Base-by-base conservation (phyloP, 2,888 invertebrate genomes). In the Cataglyphis livida region DNA sequence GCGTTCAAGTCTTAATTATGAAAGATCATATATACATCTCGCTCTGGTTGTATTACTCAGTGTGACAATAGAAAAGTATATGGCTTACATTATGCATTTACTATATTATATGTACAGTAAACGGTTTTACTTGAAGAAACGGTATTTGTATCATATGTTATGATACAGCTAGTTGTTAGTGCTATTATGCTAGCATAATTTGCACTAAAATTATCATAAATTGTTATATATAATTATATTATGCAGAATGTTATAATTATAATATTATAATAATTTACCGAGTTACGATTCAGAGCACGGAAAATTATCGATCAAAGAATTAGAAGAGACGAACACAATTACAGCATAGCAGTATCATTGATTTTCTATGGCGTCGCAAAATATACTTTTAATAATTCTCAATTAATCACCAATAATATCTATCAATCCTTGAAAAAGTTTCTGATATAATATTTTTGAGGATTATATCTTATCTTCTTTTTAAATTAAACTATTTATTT, bases 61-160 rank as follows among this genome's bases (percentile, higher is more conserved):
- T 73, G 25, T 82, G 65, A 62, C 48, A 62, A 84, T 88, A 87
- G 84, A 85, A 88, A 84, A 85, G 84, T 88, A 76, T 84, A 71
- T 70, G 51, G 62, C 65, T 82, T 66, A 68, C 41, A 48, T 75
- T 68, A 70, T 65, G 54, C 41, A 25, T 76, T 81, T 84, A 65
- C 48, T 71, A 38, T 35, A 21, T 7, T 32, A 73, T 73, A 73
- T 73, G 41, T 79, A 62, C 44, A 71, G 21, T 73, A 62, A 73
- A 28, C n/a, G 57, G 18, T 44, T 18, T 76, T 21, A 12, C 61
- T 75, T 48, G 28, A 48, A 75, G 10, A 35, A 32, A 48, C 15
- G 15, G 3, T 18, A 51, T 51, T n/a, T 73, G 12, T 6, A 28
- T 73, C n/a, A 1, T 61, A 41, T 61, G 21, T 25, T 25, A 25